Evolutionary conservation across 2,888 invertebrate species (phyloP), one percentile per base, ranked within the genome.

Genomic region (Urechis unicinctus): DNA sequence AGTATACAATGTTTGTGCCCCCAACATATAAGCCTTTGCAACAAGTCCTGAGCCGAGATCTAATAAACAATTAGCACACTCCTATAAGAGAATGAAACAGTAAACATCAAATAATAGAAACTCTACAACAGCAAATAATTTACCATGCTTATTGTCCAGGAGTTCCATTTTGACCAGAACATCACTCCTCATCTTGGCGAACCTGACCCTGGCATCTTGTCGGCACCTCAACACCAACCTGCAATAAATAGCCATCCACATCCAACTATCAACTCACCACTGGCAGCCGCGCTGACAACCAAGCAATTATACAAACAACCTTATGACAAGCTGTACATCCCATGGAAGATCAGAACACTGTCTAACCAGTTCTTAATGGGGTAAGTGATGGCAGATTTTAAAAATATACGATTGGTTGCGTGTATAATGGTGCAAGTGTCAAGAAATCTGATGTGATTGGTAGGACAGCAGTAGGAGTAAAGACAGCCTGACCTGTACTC

Each of bases 91-190:
- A n/a, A n/a, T n/a, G n/a, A n/a, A n/a, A n/a, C n/a, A n/a, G n/a
- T n/a, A n/a, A n/a, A n/a, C n/a, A n/a, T n/a, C n/a, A n/a, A n/a
- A n/a, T n/a, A n/a, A n/a, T n/a, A n/a, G n/a, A n/a, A n/a, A n/a
- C n/a, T n/a, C n/a, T n/a, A n/a, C n/a, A n/a, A n/a, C n/a, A n/a
- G n/a, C n/a, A n/a, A n/a, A n/a, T n/a, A n/a, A 51, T 65, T 64
- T 63, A 82, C 82, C 93, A 78, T 97, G 97, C 79, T 98, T 99
- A 73, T 94, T 94, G 73, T 99, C 98, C 25, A 99, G 79, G 21
- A 99, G 81, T 78, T 98, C 98, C 78, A 99, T 83, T 80, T 99
- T 99, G 0, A 97, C 93, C 51, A 97, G 81, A 0, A 98, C 81
- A 68, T 83, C 82, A 42, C 79, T 78, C 53, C 98, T 78, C 91